Percentiles rank a stretch among this genome's conserved stretches.
These are phyloP conservation scores for Sceliomorpha sp. DNA, from an alignment of 2,888 invertebrate species.

Conservation along the genomic window DNA sequence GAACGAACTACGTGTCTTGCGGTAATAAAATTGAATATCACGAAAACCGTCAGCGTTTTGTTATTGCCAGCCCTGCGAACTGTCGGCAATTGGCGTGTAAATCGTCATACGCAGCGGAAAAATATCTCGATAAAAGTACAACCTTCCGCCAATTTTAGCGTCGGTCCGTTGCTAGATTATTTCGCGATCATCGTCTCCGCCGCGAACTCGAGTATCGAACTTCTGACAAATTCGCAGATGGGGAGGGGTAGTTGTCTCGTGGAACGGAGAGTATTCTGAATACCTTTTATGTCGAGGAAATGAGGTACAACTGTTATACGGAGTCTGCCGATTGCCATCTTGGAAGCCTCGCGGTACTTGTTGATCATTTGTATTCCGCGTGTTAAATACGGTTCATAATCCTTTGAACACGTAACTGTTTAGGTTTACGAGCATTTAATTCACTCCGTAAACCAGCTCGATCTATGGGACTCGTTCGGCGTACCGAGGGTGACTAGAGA, in stretches of 20 bases:
- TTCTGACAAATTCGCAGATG: slow-evolving; percentile 45
- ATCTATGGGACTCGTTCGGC: slow-evolving; percentile 23
- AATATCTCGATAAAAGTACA: slow-evolving; percentile 51
- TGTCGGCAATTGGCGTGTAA: slow-evolving; percentile 46
- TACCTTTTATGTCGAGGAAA: slow-evolving; percentile 35
- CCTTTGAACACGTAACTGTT: slow-evolving; percentile 67
- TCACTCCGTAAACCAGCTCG: slow-evolving; percentile 38
- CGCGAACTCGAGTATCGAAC: slow-evolving; percentile 42
- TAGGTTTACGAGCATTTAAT: slow-evolving; percentile 72
- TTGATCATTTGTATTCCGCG: slow-evolving; percentile 74
- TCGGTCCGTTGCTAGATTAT: slow-evolving; percentile 37
- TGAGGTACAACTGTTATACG: slow-evolving; percentile 18
- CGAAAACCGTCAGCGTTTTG: slow-evolving; percentile 48
- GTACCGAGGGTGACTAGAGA: slow-evolving; percentile 25
- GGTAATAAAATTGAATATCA: slow-evolving; percentile 48
- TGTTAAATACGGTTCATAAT: slow-evolving; percentile 71
- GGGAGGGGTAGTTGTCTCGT: slow-evolving; percentile 35
- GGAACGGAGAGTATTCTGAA: slow-evolving; percentile 29
- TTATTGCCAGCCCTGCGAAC: slow-evolving; percentile 52
- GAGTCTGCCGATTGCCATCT: slow-evolving; percentile 1
- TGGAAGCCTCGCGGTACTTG: slow-evolving; percentile 59
- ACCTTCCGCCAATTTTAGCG: slow-evolving; percentile 44
- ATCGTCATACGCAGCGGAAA: slow-evolving; percentile 47
- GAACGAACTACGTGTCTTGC: slow-evolving; percentile 40
- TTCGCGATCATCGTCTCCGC: slow-evolving; percentile 25